Percentiles rank a stretch among this genome's conserved stretches.
These are phyloP conservation scores for Acrocephalus scirpaceus DNA, from an alignment of 2,797 vertebrate species.

Conservation along the genomic window DNA sequence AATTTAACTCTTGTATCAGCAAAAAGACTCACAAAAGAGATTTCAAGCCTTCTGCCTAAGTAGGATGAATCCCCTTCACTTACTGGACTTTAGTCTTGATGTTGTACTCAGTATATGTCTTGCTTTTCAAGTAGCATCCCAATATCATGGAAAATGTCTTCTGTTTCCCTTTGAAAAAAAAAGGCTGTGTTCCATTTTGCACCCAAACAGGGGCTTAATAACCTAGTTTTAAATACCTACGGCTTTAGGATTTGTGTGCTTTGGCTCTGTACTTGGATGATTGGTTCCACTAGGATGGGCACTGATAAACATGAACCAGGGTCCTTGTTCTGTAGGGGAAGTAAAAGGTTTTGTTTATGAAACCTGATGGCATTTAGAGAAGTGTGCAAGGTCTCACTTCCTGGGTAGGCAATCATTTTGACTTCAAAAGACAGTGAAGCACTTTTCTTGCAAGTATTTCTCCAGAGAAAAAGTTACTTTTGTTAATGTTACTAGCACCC, in stretches of 20 bases:
- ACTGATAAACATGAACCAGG: neutral
- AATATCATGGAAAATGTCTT: neutral
- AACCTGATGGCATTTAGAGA: constrained; percentile 25
- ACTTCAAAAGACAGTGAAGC: neutral
- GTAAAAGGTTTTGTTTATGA: neutral
- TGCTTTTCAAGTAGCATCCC: neutral
- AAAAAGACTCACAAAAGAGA: neutral
- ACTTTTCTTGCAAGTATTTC: neutral
- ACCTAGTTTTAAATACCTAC: neutral
- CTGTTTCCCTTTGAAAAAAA: neutral
- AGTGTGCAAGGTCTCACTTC: constrained; percentile 3
- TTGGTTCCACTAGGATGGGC: neutral
- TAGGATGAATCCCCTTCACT: neutral
- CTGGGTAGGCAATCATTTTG: neutral
- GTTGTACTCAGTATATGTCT: neutral
- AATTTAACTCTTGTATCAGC: neutral
- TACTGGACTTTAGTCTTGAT: neutral
- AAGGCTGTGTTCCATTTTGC: neutral
- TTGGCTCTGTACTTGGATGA: neutral
- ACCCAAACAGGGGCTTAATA: neutral
- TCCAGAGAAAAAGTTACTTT: neutral
- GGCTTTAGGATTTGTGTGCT: neutral
- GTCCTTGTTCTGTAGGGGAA: neutral
- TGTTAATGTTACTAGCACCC: neutral
- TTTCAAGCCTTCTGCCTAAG: neutral